phyloP scores from a whole-genome alignment of 2,113 vertebrate genomes.

The Antechinus flavipes region DNA sequence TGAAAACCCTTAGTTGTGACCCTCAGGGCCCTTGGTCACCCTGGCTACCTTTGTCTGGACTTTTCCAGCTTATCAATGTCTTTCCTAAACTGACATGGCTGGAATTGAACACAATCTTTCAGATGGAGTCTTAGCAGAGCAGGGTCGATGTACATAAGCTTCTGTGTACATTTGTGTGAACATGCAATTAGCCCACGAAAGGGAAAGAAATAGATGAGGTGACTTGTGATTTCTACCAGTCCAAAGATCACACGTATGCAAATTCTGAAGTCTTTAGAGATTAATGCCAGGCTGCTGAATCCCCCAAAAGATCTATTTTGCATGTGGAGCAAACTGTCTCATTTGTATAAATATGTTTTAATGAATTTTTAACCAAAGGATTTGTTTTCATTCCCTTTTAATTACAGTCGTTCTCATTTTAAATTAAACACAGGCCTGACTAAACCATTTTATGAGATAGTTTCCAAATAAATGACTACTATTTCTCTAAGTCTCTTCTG shows the following conservation, averaged over 20 bases:
- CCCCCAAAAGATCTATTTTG: conserved; percentile 4
- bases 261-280: conserved; percentile 8
- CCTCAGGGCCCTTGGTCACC: background rate
- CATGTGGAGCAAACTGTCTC: conserved; percentile 15
- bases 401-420: conserved; percentile 47
- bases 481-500: conserved; percentile 34
- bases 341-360: conserved; percentile 54
- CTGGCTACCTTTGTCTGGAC: background rate
- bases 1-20: background rate
- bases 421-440: conserved; percentile 27
- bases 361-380: conserved; percentile 57
- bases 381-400: conserved; percentile 59
- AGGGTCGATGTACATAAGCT: background rate
- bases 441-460: conserved; percentile 54
- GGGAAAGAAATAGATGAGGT: conserved; percentile 1
- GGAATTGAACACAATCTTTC: background rate
- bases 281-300: conserved; percentile 50
- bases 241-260: background rate
- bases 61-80: background rate
- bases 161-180: background rate
- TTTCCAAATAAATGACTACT: conserved; percentile 46
- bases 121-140: background rate
- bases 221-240: background rate
- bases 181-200: background rate
- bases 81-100: background rate